A percentile compares a stretch with the other conserved stretches of the same genome.
These are phyloP conservation scores for Enteromius argenteus DNA, from an alignment of 2,797 vertebrate genomes.

Conservation along the genomic window DNA sequence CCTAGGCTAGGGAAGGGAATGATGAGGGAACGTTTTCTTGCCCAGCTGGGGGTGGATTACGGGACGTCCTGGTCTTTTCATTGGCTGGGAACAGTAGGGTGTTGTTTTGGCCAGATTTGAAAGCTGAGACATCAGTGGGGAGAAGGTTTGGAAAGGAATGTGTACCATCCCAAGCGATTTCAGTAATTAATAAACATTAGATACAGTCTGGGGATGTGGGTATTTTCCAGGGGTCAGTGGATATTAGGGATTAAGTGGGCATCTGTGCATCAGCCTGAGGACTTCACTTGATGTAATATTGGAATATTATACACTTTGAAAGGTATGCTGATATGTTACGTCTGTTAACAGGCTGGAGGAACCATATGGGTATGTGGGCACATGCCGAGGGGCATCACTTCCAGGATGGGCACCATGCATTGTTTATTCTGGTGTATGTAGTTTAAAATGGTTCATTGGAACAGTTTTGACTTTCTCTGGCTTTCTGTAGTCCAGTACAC, in stretches of 20 bases:
- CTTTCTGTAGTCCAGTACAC: neutral
- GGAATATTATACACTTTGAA: neutral
- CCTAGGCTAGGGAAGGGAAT: neutral
- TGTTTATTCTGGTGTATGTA: neutral
- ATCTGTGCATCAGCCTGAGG: constrained; percentile 1
- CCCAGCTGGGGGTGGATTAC: neutral
- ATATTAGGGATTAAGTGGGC: neutral
- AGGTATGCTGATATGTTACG: neutral
- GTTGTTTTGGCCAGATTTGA: constrained; percentile 21
- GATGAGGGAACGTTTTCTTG: neutral
- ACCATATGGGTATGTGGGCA: neutral
- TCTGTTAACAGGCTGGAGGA: neutral
- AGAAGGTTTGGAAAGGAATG: neutral
- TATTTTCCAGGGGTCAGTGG: neutral
- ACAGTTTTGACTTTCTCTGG: neutral
- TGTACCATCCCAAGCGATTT: neutral
- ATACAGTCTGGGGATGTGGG: neutral
- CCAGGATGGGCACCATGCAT: neutral
- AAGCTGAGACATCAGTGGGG: neutral
- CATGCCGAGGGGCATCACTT: constrained; percentile 3
- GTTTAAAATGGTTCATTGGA: neutral
- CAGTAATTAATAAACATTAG: neutral
- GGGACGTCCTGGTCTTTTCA: constrained; percentile 6
- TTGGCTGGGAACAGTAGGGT: neutral
- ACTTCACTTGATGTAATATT: constrained; percentile 3